phyloP scores from a whole-genome alignment of 2,888 invertebrate genomes.

The Apamea sordens region DNA sequence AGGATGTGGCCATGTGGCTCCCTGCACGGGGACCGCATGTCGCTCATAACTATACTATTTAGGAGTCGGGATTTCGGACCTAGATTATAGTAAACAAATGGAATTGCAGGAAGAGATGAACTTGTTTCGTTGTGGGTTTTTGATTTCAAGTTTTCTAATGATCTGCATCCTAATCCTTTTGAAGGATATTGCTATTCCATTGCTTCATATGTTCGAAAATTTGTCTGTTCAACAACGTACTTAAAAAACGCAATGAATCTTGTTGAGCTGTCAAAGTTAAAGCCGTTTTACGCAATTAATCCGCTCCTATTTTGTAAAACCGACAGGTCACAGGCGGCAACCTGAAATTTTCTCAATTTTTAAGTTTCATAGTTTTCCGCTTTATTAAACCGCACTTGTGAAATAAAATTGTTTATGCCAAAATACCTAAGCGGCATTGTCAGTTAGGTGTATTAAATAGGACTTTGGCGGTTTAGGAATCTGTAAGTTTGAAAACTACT shows the following conservation, averaged over 20 bases:
- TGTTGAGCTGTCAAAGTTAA: not conserved
- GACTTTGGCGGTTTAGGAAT: not conserved
- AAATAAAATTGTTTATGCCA: not conserved
- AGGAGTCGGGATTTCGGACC: conserved; percentile 65
- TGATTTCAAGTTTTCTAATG: not conserved
- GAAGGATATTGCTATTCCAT: not conserved
- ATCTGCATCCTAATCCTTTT: not conserved
- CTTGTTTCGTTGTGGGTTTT: not conserved
- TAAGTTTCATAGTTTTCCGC: not conserved
- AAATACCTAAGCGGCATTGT: not conserved
- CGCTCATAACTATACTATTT: conserved; percentile 74
- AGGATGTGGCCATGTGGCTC: conserved; percentile 82
- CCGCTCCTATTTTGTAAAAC: not conserved
- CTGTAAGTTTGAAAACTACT: not conserved
- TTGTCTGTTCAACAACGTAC: too few species aligned
- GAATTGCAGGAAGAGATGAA: conserved; percentile 32
- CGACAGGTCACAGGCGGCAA: not conserved
- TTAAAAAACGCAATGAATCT: too few species aligned
- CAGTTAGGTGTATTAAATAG: not conserved
- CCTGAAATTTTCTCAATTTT: not conserved
- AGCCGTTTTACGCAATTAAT: not conserved
- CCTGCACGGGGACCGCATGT: conserved; percentile 70
- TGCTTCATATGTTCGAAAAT: not conserved
- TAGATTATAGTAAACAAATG: conserved; percentile 65
- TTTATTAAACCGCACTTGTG: not conserved